phyloP scores from a whole-genome alignment of 2,113 vertebrate species.

The Nesogale talazaci region DNA sequence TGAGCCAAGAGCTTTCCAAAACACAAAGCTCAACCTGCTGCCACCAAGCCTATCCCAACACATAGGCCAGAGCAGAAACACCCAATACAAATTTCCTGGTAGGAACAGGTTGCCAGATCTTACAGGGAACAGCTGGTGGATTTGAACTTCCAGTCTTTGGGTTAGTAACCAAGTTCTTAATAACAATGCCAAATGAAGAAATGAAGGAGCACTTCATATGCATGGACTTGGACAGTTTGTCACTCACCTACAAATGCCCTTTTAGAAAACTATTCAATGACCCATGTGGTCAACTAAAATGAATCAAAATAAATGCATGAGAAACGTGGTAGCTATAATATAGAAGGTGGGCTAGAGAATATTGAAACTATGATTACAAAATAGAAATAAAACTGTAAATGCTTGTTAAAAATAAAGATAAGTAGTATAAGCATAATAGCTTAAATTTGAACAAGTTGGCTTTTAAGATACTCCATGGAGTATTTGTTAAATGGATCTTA shows the following conservation, averaged over 20 bases:
- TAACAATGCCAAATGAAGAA: background rate
- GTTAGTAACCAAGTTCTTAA: background rate
- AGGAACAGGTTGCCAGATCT: background rate
- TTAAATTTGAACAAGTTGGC: background rate
- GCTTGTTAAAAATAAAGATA: background rate
- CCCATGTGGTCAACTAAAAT: background rate
- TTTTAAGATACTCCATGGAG: background rate
- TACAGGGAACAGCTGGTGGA: background rate
- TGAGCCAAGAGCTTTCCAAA: background rate
- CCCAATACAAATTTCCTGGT: background rate
- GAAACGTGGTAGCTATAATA: background rate
- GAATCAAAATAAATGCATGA: background rate
- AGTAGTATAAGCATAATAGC: background rate
- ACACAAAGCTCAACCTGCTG: background rate
- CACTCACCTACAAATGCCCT: background rate
- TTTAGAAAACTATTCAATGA: background rate
- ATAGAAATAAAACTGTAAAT: conserved; percentile 25
- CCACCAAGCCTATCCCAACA: background rate
- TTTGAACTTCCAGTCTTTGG: background rate
- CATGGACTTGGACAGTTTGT: background rate
- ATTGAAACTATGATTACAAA: background rate
- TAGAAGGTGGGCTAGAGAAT: background rate
- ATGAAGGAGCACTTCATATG: background rate
- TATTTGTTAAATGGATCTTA: background rate
- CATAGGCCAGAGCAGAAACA: background rate